A percentile compares a stretch with the other conserved stretches of the same genome.
These are phyloP conservation scores for Catocala fraxini DNA, from an alignment of 2,888 invertebrate species.

Conservation along the genomic window DNA sequence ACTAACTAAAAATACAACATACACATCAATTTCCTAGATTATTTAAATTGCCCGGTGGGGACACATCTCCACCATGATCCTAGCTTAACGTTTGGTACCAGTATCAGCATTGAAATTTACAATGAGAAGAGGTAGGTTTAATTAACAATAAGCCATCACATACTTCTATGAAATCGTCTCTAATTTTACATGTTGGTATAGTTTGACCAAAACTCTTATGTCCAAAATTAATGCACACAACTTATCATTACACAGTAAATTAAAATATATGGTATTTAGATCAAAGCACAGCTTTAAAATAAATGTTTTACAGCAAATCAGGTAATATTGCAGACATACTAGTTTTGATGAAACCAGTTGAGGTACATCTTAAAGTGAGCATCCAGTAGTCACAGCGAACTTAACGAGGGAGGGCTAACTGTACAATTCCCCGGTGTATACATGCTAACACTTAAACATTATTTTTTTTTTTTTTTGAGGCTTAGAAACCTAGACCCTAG, in stretches of 20 bases:
- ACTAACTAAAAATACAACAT: slow-evolving; percentile 88
- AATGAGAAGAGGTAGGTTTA: slow-evolving; percentile 86
- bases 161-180: slow-evolving; percentile 79
- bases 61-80: slow-evolving; percentile 59
- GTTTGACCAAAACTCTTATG: slow-evolving; percentile 82
- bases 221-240: slow-evolving; percentile 67
- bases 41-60: slow-evolving; percentile 52
- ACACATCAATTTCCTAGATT: slow-evolving; percentile 85
- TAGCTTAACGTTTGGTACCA: slow-evolving; percentile 85
- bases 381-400: slow-evolving; percentile 86
- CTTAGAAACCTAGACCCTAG: slow-evolving; percentile 84
- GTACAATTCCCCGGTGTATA: slow-evolving; percentile 87
- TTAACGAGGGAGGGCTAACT: slow-evolving; percentile 88
- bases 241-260: slow-evolving; percentile 64
- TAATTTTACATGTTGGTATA: slow-evolving; percentile 82
- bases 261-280: slow-evolving; percentile 64
- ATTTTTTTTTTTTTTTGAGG: slow-evolving; percentile 80
- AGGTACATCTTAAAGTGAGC: slow-evolving; percentile 80
- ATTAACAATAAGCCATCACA: slow-evolving; percentile 79
- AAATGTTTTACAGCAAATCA: slow-evolving; percentile 60
- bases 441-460: slow-evolving; percentile 87
- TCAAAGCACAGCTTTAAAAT: slow-evolving; percentile 79
- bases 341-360: slow-evolving; percentile 81
- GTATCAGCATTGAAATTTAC: slow-evolving; percentile 85
- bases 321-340: slow-evolving; percentile 71